Evolutionary conservation across 1,140 invertebrate species (phyloP).

Genomic region (Lycorma delicatula): DNA sequence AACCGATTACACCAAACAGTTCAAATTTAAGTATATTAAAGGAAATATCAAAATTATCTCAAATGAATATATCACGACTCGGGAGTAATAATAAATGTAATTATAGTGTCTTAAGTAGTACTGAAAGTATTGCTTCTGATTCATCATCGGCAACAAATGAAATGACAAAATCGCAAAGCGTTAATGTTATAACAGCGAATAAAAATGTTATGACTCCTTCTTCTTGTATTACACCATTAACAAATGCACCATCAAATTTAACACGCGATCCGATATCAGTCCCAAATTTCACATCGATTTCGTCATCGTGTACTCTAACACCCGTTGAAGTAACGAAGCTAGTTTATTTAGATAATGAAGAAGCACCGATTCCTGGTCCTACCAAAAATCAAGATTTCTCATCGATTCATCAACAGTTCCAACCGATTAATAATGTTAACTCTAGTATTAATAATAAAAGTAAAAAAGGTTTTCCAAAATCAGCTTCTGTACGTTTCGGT

Average conservation of each 20-base stretch:
- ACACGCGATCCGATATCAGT: slow-evolving; percentile 64
- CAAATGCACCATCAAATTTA: slow-evolving; percentile 33
- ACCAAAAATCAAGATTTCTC: slow-evolving; percentile 26
- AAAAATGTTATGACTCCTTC: slow-evolving; percentile 26
- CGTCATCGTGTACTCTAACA: slow-evolving; percentile 42
- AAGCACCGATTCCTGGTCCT: slow-evolving; percentile 30
- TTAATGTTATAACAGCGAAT: slow-evolving; percentile 47
- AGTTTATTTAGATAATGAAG: slow-evolving; percentile 57
- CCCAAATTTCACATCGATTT: slow-evolving; percentile 51
- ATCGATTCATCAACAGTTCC: slow-evolving; percentile 30
- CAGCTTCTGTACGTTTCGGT: slow-evolving; percentile 51
- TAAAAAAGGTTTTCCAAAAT: slow-evolving; percentile 42
- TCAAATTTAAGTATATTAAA: slow-evolving; percentile 47
- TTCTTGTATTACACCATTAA: slow-evolving; percentile 11
- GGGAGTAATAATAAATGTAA: slow-evolving; percentile 56
- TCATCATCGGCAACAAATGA: slow-evolving; percentile 27
- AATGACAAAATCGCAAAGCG: slow-evolving; percentile 53
- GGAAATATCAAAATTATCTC: slow-evolving; percentile 63
- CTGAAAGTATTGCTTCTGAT: slow-evolving; percentile 26
- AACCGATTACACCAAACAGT: slow-evolving; percentile 14
- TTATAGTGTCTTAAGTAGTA: slow-evolving; percentile 53
- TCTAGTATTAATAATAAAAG: slow-evolving; percentile 18
- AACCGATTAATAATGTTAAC: slow-evolving; percentile 21
- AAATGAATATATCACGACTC: slow-evolving; percentile 58
- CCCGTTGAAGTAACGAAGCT: slow-evolving; percentile 58